Evolutionary conservation across 2,888 invertebrate species (phyloP).

Genomic region (Lottia scabra): DNA sequence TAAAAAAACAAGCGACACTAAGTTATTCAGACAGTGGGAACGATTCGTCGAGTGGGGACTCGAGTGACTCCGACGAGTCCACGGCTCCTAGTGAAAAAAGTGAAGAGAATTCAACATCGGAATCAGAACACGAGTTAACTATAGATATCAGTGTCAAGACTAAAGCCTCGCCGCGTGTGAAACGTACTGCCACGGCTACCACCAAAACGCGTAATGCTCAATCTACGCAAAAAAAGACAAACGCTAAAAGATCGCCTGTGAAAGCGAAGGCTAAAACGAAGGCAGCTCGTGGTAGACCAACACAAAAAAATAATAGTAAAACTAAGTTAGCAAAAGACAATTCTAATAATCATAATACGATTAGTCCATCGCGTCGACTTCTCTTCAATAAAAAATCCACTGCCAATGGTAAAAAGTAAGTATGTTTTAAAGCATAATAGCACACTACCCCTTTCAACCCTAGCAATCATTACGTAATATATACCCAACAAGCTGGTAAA

Average conservation of each 20-base stretch:
- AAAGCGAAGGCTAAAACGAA: neutral
- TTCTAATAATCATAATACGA: neutral
- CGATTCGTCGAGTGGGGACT: neutral
- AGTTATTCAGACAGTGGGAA: neutral
- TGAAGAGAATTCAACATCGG: neutral
- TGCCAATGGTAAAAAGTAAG: neutral
- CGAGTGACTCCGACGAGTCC: neutral
- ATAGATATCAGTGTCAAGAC: neutral
- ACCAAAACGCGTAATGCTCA: neutral
- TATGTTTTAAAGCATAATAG: neutral
- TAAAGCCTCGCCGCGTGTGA: neutral
- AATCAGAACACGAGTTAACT: neutral
- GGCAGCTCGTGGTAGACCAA: neutral
- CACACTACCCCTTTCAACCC: no score
- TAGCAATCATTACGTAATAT: no score
- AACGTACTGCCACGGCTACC: neutral
- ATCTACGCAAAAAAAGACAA: neutral
- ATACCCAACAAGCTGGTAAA: no score
- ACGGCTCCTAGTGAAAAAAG: neutral
- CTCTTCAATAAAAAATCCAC: neutral
- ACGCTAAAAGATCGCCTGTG: neutral
- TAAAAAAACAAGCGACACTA: neutral
- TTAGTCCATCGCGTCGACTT: neutral
- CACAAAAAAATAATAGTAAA: neutral
- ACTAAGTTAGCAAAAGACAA: neutral